These are phyloP conservation scores for Camponotus fellah DNA, from an alignment of 2,888 invertebrate species.

Conservation along the genomic window DNA sequence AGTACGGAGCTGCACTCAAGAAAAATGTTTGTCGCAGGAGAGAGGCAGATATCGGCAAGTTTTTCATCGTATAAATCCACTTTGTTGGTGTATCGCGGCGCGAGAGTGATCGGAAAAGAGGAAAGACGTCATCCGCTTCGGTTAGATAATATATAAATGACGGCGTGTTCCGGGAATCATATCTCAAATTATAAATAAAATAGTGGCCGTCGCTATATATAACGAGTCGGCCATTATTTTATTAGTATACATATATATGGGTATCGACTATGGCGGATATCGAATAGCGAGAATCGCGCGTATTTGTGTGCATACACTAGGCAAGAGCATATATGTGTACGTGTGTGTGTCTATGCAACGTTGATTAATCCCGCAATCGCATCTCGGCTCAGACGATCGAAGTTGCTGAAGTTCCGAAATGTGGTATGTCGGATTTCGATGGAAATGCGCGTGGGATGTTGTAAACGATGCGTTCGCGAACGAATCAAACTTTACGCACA, in stretches of 20 bases:
- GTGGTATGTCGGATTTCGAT: slow-evolving; percentile 52
- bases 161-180: slow-evolving; percentile 52
- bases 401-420: slow-evolving; percentile 59
- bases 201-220: slow-evolving; percentile 51
- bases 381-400: slow-evolving; percentile 59
- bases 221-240: not conserved
- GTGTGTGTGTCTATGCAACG: slow-evolving; percentile 22
- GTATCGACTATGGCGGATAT: slow-evolving; percentile 60
- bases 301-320: not conserved
- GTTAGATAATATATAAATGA: slow-evolving; percentile 57
- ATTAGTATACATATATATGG: not conserved
- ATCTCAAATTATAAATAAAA: slow-evolving; percentile 69
- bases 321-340: not conserved
- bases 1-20: slow-evolving; percentile 35
- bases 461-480: slow-evolving; percentile 41
- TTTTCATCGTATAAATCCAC: slow-evolving; percentile 66
- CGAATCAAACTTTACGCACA: slow-evolving; percentile 42
- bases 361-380: slow-evolving; percentile 69
- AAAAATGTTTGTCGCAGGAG: slow-evolving; percentile 50
- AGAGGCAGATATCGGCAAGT: slow-evolving; percentile 62
- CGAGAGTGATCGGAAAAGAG: not conserved
- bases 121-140: slow-evolving; percentile 40
- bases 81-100: slow-evolving; percentile 43
- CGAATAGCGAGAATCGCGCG: slow-evolving; percentile 20
- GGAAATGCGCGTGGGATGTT: slow-evolving; percentile 46